Conservation (phyloP, 2,797 vertebrate genomes). For the Parambassis ranga region DNA sequence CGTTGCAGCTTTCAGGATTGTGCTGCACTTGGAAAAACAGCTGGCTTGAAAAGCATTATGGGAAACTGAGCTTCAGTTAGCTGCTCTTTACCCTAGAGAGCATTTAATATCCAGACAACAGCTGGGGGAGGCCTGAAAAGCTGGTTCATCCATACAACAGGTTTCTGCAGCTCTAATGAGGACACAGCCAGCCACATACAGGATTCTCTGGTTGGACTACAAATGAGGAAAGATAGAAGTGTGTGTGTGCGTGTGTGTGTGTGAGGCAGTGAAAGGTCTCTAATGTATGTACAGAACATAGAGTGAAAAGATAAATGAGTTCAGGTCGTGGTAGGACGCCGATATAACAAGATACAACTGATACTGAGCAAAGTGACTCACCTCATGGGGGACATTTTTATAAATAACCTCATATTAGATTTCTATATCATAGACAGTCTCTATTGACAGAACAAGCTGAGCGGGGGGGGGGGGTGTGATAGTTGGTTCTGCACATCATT, state of each 20-base stretch:
- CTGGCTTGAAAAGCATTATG: conserved; percentile 49
- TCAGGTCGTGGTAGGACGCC: not conserved
- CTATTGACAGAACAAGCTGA: not conserved
- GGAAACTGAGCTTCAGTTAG: conserved; percentile 46
- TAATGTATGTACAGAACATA: not conserved
- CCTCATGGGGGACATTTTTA: not conserved
- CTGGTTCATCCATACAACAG: conserved; percentile 39
- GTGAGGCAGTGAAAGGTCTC: not conserved
- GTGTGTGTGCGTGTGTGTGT: too few relatives aligned
- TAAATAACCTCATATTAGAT: conserved; percentile 7
- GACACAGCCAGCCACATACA: conserved; percentile 10
- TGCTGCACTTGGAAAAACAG: conserved; percentile 39
- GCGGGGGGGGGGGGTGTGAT: too few relatives aligned
- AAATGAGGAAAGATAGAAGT: not conserved
- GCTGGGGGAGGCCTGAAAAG: conserved; percentile 35
- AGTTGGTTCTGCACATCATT: too few relatives aligned
- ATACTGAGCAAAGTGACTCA: not conserved
- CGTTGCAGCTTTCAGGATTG: conserved; percentile 22
- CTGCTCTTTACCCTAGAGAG: conserved; percentile 40
- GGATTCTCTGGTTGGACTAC: not conserved
- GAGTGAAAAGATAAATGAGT: not conserved
- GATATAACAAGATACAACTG: not conserved
- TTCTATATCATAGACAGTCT: not conserved
- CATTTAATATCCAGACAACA: conserved; percentile 56
- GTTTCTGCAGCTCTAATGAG: conserved; percentile 18